phyloP scores from a whole-genome alignment of 1,140 invertebrate genomes.

The Heterodera schachtii region DNA sequence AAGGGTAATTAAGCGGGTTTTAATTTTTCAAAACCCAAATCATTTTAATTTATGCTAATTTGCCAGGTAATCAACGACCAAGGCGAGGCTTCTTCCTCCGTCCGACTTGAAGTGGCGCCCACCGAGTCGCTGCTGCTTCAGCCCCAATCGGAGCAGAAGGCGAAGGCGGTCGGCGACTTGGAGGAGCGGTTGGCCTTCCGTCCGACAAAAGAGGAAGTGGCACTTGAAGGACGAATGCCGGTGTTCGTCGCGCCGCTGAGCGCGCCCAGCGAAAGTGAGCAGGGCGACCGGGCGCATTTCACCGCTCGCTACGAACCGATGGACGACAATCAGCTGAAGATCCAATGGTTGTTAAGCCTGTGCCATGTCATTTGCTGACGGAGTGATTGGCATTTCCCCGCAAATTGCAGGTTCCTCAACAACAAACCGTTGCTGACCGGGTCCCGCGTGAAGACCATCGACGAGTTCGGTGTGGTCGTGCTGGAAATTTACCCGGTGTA shows the following conservation, averaged over 20 bases:
- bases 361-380: neutral
- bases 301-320: conserved; percentile 61
- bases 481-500: conserved; percentile 80
- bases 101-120: conserved; percentile 49
- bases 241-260: conserved; percentile 63
- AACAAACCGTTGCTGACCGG: conserved; percentile 64
- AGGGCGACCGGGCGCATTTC: conserved; percentile 61
- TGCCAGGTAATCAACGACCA: conserved; percentile 40
- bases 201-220: conserved; percentile 54
- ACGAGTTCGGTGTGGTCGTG: conserved; percentile 89
- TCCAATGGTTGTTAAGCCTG: conserved; percentile 40
- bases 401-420: conserved; percentile 53
- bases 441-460: conserved; percentile 88
- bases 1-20: too few species aligned
- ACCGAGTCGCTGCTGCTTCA: conserved; percentile 54
- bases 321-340: conserved; percentile 57
- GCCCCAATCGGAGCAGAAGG: conserved; percentile 57
- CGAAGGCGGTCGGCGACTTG: conserved; percentile 57
- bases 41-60: neutral
- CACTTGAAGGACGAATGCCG: conserved; percentile 57
- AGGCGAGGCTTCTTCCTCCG: conserved; percentile 56
- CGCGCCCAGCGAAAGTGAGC: conserved; percentile 55
- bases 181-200: conserved; percentile 51
- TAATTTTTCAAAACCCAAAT: too few species aligned
- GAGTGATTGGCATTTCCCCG: conserved; percentile 28